Base-by-base conservation (phyloP, 2,888 invertebrate genomes). In the Stramonita haemastoma region DNA sequence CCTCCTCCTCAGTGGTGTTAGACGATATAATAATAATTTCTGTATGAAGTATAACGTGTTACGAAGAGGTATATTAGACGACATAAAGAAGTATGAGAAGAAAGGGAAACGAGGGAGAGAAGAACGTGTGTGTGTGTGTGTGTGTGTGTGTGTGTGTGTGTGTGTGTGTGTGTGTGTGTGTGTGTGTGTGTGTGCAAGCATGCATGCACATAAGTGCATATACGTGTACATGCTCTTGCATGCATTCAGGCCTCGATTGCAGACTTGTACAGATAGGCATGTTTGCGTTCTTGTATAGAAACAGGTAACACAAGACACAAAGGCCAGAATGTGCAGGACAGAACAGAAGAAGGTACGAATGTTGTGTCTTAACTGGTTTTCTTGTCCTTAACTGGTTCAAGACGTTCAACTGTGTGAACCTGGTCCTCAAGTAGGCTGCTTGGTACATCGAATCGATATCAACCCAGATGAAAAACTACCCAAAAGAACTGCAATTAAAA, bases 121-220 rank as follows among this genome's bases (percentile, higher is more conserved):
- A 46, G 46, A 46, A 8, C 26, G 85, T 57, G 57, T 26, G 29
- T 85, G 85, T 57, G 85, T 57, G 57, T 29, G 57, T 57, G 57
- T 17, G 85, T 17, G 85, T 17, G 60, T 17, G 85, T 81, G 81
- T 6, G 46, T n/a, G 19, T 56, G 56, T 22, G 84, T 56, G 84
- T 36, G 83, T 36, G 83, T 81, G 81, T 32, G 32, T 81, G 81
- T 81, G 81, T 81, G 81, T 32, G 81, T 83, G 46, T 46, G 83
- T 83, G 46, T 46, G 83, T 46, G 46, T 46, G 46, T n/a, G 17
- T 83, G 46, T 17, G 46, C 22, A 46, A 36, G 46, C 22, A 26
- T 46, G 83, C 46, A 46, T 46, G 46, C 46, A 6, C 4, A 36
- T 56, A 36, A n/a, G 29, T 46, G 56, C 46, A 56, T 56, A 56